Conservation (phyloP, 2,888 invertebrate genomes). For the Tenthredo livida region DNA sequence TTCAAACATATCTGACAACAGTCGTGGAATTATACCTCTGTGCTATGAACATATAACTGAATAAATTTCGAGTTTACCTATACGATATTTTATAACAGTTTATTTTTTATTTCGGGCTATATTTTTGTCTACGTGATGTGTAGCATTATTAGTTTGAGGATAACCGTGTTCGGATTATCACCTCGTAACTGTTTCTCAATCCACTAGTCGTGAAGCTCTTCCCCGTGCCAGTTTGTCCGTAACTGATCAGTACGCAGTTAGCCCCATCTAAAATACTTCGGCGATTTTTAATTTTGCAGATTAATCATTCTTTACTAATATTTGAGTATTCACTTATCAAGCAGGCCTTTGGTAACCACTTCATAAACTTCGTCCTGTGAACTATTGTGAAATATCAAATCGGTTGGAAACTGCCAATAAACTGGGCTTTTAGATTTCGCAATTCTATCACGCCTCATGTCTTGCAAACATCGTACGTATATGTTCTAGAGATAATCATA, state of each 20-base stretch:
- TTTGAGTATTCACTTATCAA: constrained; percentile 71
- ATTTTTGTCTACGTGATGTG: not conserved
- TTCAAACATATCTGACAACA: constrained; percentile 72
- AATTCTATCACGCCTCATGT: constrained; percentile 61
- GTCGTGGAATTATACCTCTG: constrained; percentile 76
- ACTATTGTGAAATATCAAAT: constrained; percentile 75
- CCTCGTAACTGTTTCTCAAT: constrained; percentile 65
- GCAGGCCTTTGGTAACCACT: constrained; percentile 68
- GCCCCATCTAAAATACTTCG: constrained; percentile 72
- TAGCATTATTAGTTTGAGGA: not conserved
- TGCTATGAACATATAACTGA: constrained; percentile 70
- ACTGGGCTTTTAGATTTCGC: constrained; percentile 63
- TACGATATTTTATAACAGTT: not conserved
- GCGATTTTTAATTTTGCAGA: constrained; percentile 53
- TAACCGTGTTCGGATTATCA: constrained; percentile 50
- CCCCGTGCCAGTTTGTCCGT: constrained; percentile 77
- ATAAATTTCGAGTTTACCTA: not conserved
- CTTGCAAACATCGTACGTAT: constrained; percentile 74
- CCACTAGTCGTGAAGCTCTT: constrained; percentile 66
- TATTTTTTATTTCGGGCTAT: not conserved
- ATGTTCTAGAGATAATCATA: constrained; percentile 65
- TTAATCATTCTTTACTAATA: constrained; percentile 23
- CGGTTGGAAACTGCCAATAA: constrained; percentile 76
- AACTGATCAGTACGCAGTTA: constrained; percentile 73
- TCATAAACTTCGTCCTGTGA: constrained; percentile 74